Evolutionary conservation across 2,797 vertebrate species (phyloP), one percentile per base, ranked within the genome.

Genomic region (Poeciliopsis presidionis): DNA sequence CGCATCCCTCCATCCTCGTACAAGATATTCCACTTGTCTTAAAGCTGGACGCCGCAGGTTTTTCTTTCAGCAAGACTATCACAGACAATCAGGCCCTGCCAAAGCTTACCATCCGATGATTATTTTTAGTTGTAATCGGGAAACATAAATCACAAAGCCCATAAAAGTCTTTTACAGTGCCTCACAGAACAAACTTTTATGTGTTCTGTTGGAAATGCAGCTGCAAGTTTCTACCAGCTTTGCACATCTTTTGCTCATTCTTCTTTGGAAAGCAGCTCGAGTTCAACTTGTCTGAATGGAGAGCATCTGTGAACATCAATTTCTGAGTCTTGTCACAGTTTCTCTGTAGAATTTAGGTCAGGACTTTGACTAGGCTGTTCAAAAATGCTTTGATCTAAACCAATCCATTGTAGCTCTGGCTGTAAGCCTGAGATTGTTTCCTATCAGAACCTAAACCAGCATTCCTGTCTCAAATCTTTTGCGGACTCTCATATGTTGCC

Each of bases 1-100:
- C 18, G 33, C 63, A 43, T 89, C 87, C 80, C 61, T 86, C 73
- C 78, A 79, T 84, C 77, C 82, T 87, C 86, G 82, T 75, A 84
- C 77, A 81, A 71, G 57, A 81, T 71, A 71, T 71, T 82, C 88
- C 82, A 30, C 74, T 43, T 63, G 65, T 70, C 79, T 73, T 59
- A 76, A 74, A 86, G 63, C 80, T 78, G 75, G 77, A 88, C 71
- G 75, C 63, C 67, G 18, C 45, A 76, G 72, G 33, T 65, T 47
- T 74, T 7, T 14, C 59, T 78, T 57, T 51, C n/a, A 47, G 14
- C 46, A 83, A 18, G 45, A 67, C 85, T 76, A 61, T 75, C 67
- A 78, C 49, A 75, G 33, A 30, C 73, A 73, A 77, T 65, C 30
- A 72, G 33, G 36, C n/a, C 7, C 22, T 78, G 76, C 55, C 73